Evolutionary conservation across 2,797 vertebrate species (phyloP), one percentile per base, ranked within the genome.

Genomic region (Crenichthys baileyi): DNA sequence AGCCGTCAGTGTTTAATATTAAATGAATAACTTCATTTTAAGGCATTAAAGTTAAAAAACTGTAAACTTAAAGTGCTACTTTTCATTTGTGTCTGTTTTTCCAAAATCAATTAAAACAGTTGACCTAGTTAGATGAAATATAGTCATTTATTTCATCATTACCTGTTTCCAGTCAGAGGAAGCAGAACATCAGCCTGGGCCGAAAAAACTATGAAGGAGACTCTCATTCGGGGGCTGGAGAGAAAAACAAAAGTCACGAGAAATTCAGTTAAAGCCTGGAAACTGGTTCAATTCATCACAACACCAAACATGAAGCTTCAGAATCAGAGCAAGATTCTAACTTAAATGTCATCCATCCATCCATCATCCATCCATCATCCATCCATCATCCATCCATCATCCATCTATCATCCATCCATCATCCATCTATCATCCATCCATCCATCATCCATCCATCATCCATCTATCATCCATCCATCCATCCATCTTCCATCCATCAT

Each of bases 161-260:
- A 99, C 98, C 97, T 97, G 95, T 98, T 95, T 95, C 97, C 97
- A 20, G 98, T 98, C 83, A 99, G 94, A n/a, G 96, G 95, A 88
- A 99, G 91, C 84, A 98, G 94, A 79, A 95, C 81, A 0, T 85
- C 89, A 1, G 97, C 97, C 87, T 86, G 88, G 51, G 94, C 94
- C 15, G 98, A 98, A 94, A 99, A 99, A 51, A 98, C 96, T 53
- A 99, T 98, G 88, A 98, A 98, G 0, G 97, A 99, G 36, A 98
- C 92, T 88, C 96, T 97, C 96, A 97, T 97, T 41, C 95, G 96
- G 41, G 97, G 97, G 92, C 98, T 99, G 94, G 70, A 81, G 83
- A 88, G 83, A 67, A 89, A 87, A 85, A 90, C 16, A 92, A 63
- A 61, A 63, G 22, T 4, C 1, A 1, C 13, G 29, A 31, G 9